A percentile compares a stretch with the other conserved stretches of the same genome.
These are phyloP conservation scores for Amblyteles armatorius DNA, from an alignment of 2,888 invertebrate genomes.

Conservation along the genomic window DNA sequence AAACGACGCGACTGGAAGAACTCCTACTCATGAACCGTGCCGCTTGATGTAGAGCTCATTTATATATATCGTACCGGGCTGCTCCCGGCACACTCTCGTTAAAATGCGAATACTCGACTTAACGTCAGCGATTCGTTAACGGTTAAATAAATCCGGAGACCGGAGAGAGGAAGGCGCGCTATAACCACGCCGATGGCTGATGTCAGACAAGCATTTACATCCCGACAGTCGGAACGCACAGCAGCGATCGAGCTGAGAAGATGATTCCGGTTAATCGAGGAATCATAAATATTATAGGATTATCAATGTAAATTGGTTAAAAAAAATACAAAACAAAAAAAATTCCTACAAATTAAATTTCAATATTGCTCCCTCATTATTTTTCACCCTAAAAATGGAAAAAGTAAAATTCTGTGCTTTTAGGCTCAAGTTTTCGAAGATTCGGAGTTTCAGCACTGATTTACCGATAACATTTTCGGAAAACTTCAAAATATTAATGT, in stretches of 20 bases:
- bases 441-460: too few species aligned
- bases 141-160: constrained; percentile 77
- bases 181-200: constrained; percentile 46
- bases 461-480: too few species aligned
- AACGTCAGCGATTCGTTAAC: constrained; percentile 78
- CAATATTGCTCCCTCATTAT: not conserved
- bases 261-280: constrained; percentile 6
- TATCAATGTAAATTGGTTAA: not conserved
- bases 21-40: constrained; percentile 48
- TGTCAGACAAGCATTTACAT: constrained; percentile 39
- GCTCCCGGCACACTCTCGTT: constrained; percentile 74
- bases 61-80: constrained; percentile 10
- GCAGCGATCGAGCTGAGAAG: not conserved
- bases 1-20: constrained; percentile 40
- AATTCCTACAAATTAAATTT: not conserved
- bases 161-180: constrained; percentile 16
- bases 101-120: constrained; percentile 82
- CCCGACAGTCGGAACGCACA: constrained; percentile 16
- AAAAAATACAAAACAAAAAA: not conserved
- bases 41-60: constrained; percentile 68
- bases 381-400: not conserved
- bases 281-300: not conserved
- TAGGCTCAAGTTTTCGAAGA: too few species aligned
- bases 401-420: not conserved
- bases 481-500: too few species aligned